Conservation (phyloP, 2,888 invertebrate genomes). For the Dryadula phaetusa region DNA sequence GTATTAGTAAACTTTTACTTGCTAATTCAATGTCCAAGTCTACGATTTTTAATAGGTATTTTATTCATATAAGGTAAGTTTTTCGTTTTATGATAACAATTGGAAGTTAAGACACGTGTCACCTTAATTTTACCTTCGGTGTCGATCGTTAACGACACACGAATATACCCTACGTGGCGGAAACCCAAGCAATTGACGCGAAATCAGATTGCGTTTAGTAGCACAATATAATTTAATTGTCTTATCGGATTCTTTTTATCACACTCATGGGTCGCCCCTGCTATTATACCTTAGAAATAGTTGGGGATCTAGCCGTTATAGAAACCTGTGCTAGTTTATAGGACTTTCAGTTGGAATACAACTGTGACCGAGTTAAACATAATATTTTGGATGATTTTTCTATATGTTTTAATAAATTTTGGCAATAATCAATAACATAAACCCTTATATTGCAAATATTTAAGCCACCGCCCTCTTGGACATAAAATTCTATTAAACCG, state of each 20-base stretch:
- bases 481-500: too few relatives aligned
- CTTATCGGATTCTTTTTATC: slow-evolving; percentile 41
- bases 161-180: not conserved
- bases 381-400: too few relatives aligned
- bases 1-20: too few relatives aligned
- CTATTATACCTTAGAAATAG: slow-evolving; percentile 21
- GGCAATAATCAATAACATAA: too few relatives aligned
- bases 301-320: not conserved
- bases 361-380: not conserved
- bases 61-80: too few relatives aligned
- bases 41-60: too few relatives aligned
- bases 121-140: slow-evolving; percentile 3
- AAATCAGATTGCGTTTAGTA: slow-evolving; percentile 29
- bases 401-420: too few relatives aligned
- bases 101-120: slow-evolving; percentile 3
- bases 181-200: slow-evolving; percentile 25
- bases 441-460: too few relatives aligned
- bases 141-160: slow-evolving; percentile 13
- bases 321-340: slow-evolving; percentile 1
- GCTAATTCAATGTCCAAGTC: too few relatives aligned
- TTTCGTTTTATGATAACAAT: not conserved
- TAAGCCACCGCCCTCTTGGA: too few relatives aligned
- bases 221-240: slow-evolving; percentile 48
- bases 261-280: slow-evolving; percentile 29
- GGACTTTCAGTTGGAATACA: not conserved